These are phyloP conservation scores for Naso thynnoides DNA, from an alignment of 2,797 vertebrate species.

Conservation along the genomic window DNA sequence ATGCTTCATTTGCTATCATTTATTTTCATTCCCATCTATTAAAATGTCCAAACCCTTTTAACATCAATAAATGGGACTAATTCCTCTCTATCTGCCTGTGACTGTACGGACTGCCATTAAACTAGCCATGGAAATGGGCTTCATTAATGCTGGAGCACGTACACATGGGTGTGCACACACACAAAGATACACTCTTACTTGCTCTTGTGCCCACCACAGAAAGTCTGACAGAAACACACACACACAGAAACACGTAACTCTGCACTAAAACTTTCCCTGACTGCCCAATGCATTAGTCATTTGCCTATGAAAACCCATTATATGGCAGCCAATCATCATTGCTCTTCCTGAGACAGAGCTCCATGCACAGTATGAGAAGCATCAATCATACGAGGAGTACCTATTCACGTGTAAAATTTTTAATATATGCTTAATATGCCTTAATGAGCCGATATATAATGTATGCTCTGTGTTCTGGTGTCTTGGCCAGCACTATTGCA, in stretches of 20 bases:
- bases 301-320: conserved; percentile 78
- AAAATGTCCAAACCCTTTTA: conserved; percentile 75
- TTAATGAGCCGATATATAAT: conserved; percentile 78
- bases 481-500: conserved; percentile 46
- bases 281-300: conserved; percentile 74
- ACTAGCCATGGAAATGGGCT: conserved; percentile 71
- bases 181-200: conserved; percentile 21
- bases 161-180: conserved; percentile 10
- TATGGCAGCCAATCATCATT: conserved; percentile 77
- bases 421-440: conserved; percentile 80
- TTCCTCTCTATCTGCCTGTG: conserved; percentile 68
- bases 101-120: conserved; percentile 70
- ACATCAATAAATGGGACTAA: conserved; percentile 75
- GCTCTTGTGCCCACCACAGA: conserved; percentile 14
- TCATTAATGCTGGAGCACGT: conserved; percentile 67
- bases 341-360: conserved; percentile 74
- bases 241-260: conserved; percentile 41
- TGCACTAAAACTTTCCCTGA: conserved; percentile 66
- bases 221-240: conserved; percentile 16
- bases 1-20: conserved; percentile 63
- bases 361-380: conserved; percentile 64
- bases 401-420: conserved; percentile 76
- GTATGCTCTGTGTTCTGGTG: conserved; percentile 58
- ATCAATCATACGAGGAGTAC: conserved; percentile 76
- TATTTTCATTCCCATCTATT: conserved; percentile 71